Evolutionary conservation across 2,888 invertebrate species (phyloP).

Genomic region (Eurytoma californica): DNA sequence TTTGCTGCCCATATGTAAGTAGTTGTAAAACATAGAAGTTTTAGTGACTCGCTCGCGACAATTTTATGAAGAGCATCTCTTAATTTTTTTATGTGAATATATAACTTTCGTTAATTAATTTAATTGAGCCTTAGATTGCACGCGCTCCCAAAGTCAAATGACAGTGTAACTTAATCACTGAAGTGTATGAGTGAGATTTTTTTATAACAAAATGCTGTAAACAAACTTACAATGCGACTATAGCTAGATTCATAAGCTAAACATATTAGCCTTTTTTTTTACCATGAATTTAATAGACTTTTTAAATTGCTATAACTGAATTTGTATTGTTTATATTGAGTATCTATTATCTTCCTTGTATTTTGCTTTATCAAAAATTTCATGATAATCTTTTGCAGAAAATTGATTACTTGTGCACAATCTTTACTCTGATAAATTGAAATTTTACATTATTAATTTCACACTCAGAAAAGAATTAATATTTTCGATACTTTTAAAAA

Average conservation of each 20-base stretch:
- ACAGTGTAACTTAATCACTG: neutral
- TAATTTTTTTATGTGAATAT: neutral
- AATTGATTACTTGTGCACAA: no score
- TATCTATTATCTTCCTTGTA: neutral
- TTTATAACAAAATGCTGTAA: slow-evolving; percentile 4
- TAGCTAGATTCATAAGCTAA: slow-evolving; percentile 15
- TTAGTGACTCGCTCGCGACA: neutral
- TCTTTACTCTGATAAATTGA: no score
- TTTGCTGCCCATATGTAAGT: slow-evolving; percentile 20
- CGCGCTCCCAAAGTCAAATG: neutral
- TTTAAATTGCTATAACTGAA: no score
- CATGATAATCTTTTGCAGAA: no score
- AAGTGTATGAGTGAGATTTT: neutral
- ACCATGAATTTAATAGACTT: no score
- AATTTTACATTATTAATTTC: no score
- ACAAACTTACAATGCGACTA: slow-evolving; percentile 21
- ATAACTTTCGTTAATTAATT: neutral
- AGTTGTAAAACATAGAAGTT: slow-evolving; percentile 7
- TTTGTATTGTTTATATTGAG: no score
- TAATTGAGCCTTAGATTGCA: neutral
- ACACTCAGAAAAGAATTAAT: neutral
- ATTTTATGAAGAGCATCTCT: neutral
- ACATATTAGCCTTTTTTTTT: neutral
- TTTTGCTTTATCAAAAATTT: neutral
- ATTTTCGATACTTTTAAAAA: neutral